phyloP scores from a whole-genome alignment of 1,140 invertebrate species.

The Caenorhabditis remanei region DNA sequence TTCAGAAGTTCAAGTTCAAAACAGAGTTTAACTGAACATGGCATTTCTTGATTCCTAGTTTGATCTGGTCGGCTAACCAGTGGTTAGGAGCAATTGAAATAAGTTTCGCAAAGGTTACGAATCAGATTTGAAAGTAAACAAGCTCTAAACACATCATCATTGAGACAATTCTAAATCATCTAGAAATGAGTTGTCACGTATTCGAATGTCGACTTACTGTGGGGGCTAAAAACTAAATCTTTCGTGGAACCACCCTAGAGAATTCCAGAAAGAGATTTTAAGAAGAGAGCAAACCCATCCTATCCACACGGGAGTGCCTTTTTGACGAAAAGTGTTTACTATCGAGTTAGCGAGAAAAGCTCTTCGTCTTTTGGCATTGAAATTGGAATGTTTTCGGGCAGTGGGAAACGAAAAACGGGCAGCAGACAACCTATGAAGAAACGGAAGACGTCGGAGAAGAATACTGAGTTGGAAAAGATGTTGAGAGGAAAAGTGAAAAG shows the following conservation, averaged over 20 bases:
- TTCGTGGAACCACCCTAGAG: conserved; percentile 2
- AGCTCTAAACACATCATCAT: no score
- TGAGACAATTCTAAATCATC: no score
- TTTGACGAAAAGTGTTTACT: conserved; percentile 47
- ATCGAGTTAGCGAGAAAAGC: conserved; percentile 42
- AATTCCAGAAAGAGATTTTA: conserved; percentile 7
- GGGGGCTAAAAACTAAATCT: not conserved
- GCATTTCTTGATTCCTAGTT: not conserved
- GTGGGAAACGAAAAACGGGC: conserved; percentile 18
- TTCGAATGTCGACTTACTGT: no score
- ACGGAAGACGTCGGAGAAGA: not conserved
- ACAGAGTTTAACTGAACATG: not conserved
- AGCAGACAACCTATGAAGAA: not conserved
- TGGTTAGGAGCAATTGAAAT: no score
- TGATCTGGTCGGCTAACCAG: no score
- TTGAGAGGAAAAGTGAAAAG: not conserved
- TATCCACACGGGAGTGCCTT: conserved; percentile 20
- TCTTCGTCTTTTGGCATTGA: conserved; percentile 40
- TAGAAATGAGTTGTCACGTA: no score
- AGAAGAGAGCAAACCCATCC: not conserved
- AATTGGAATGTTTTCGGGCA: conserved; percentile 31
- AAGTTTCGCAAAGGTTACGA: no score
- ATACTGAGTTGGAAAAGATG: not conserved
- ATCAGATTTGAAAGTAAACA: no score
- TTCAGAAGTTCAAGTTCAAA: conserved; percentile 47